Evolutionary conservation across 1,140 invertebrate species (phyloP).

Genomic region (Octopus bimaculoides): DNA sequence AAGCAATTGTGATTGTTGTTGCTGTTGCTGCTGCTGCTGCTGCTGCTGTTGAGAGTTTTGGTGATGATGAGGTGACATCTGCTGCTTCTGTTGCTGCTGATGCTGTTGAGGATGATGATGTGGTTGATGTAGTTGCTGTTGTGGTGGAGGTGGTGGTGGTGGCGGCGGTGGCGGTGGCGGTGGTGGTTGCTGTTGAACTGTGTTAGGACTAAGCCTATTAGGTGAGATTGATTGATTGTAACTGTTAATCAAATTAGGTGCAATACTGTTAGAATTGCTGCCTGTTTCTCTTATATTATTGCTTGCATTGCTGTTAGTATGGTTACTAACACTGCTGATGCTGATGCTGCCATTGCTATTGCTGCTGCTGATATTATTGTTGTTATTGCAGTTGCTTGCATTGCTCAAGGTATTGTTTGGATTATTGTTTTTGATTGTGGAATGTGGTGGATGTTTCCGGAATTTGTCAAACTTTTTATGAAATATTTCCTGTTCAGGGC

Average conservation of each 20-base stretch:
- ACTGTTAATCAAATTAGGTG: too few species aligned
- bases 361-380: slow-evolving; percentile 8
- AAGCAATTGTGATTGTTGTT: slow-evolving; percentile 2
- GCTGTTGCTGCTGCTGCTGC: background rate
- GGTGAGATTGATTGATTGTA: too few species aligned
- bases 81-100: background rate
- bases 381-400: background rate
- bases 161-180: too few species aligned
- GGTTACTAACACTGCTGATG: background rate
- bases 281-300: background rate
- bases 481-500: slow-evolving; percentile 30
- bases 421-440: background rate
- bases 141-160: too few species aligned
- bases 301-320: background rate
- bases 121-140: too few species aligned
- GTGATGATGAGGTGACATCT: background rate
- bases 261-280: too few species aligned
- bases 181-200: background rate
- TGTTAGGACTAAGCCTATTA: background rate
- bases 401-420: slow-evolving; percentile 11
- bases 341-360: background rate
- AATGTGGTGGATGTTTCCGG: slow-evolving; percentile 32
- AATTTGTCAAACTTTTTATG: slow-evolving; percentile 54
- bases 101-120: too few species aligned
- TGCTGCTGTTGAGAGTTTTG: background rate